These are phyloP conservation scores for Chrysocyon brachyurus DNA, from an alignment of 2,797 vertebrate species.

Conservation along the genomic window DNA sequence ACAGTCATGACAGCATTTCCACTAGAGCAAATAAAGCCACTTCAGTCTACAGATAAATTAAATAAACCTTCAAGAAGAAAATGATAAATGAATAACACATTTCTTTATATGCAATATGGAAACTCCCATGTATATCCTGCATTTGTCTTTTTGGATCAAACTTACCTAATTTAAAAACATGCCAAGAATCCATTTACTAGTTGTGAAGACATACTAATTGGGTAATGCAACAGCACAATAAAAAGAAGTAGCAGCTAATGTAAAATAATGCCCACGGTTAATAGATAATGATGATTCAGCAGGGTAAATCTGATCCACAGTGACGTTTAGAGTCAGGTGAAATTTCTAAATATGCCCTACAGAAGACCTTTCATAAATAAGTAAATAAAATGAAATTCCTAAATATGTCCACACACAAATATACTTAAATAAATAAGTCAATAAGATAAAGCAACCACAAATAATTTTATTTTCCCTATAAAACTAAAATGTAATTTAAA, in stretches of 20 bases:
- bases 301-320: neutral
- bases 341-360: neutral
- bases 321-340: conserved; percentile 4
- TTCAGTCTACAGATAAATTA: conserved; percentile 65
- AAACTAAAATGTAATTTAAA: conserved; percentile 51
- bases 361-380: conserved; percentile 10
- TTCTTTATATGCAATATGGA: conserved; percentile 59
- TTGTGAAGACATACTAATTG: conserved; percentile 10
- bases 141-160: conserved; percentile 55
- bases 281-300: neutral
- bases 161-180: conserved; percentile 69
- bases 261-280: neutral
- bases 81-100: conserved; percentile 70
- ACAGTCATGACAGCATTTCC: conserved; percentile 45
- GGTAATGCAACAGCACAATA: neutral
- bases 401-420: conserved; percentile 25
- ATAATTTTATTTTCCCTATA: conserved; percentile 37
- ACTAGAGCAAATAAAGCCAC: conserved; percentile 56
- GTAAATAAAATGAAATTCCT: neutral
- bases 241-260: neutral
- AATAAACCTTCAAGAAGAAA: conserved; percentile 62
- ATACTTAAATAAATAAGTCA: conserved; percentile 1
- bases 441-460: neutral
- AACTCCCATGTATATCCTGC: conserved; percentile 53
- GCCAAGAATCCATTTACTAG: conserved; percentile 59